phyloP scores from a whole-genome alignment of 2,797 vertebrate genomes.

The Coracias cyanogaster region DNA sequence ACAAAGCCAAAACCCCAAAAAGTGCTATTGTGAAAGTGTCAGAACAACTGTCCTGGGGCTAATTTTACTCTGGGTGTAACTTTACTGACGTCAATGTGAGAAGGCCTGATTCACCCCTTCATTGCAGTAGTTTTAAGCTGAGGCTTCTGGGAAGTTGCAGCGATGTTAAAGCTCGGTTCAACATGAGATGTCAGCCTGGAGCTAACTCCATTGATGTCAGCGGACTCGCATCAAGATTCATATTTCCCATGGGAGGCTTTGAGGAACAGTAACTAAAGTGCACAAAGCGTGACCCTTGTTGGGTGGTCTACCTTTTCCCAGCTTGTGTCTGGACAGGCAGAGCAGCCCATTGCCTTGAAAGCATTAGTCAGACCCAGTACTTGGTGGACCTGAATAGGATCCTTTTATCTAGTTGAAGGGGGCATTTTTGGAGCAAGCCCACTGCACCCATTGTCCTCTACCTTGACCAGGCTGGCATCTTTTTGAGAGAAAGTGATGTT shows the following conservation, averaged over 20 bases:
- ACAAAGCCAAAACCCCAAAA: background rate
- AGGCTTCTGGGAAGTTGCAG: background rate
- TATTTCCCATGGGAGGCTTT: background rate
- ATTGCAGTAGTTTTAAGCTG: background rate
- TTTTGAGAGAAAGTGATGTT: background rate
- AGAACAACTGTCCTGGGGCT: background rate
- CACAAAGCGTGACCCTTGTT: background rate
- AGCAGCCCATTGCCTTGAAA: background rate
- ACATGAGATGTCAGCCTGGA: background rate
- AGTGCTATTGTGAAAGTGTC: conserved; percentile 10
- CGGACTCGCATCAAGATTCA: rapidly evolving
- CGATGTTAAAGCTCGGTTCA: rapidly evolving
- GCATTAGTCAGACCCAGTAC: too few relatives aligned
- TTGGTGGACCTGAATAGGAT: background rate
- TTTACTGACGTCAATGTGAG: background rate
- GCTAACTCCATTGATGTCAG: background rate
- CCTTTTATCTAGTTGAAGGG: background rate
- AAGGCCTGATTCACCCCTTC: background rate
- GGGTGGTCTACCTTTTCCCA: background rate
- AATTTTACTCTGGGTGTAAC: conserved; percentile 15
- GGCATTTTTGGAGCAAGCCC: background rate
- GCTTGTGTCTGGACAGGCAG: background rate
- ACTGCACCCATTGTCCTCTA: background rate
- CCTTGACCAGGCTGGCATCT: background rate
- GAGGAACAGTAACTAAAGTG: background rate